Conservation (phyloP, 2,113 vertebrate species). For the Engystomops pustulosus region DNA sequence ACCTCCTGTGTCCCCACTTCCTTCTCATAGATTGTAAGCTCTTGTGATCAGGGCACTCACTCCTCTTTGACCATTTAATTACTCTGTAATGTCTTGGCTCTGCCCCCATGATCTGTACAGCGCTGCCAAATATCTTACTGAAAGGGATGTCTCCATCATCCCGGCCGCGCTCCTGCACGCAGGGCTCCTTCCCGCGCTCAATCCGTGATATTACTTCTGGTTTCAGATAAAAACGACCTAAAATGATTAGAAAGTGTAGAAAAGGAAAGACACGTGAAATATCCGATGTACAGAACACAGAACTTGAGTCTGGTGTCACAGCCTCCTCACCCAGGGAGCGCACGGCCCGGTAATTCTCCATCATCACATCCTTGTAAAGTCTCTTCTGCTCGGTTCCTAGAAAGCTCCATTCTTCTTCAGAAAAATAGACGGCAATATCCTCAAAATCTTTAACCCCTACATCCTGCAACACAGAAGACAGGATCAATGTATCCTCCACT, state of each 20-base stretch:
- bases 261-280: no score
- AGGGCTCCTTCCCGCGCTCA: slow-evolving; percentile 19
- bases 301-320: no score
- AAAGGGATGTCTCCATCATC: neutral
- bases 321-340: slow-evolving; percentile 26
- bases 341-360: slow-evolving; percentile 35
- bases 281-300: no score
- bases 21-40: no score
- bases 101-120: no score
- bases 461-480: slow-evolving; percentile 27
- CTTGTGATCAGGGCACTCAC: no score
- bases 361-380: slow-evolving; percentile 51
- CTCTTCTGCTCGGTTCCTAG: slow-evolving; percentile 36
- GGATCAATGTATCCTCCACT: no score
- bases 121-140: no score
- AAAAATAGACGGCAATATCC: slow-evolving; percentile 40
- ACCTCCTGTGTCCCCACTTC: no score
- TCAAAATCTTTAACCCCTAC: slow-evolving; percentile 24
- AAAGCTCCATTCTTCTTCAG: slow-evolving; percentile 40
- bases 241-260: neutral
- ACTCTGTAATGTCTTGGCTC: no score
- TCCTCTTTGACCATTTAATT: no score
- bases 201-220: slow-evolving; percentile 36
- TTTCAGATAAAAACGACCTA: slow-evolving; percentile 6
- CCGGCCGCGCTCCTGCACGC: neutral